Base-by-base conservation (phyloP, 2,888 invertebrate species). In the Spilosoma lubricipeda region DNA sequence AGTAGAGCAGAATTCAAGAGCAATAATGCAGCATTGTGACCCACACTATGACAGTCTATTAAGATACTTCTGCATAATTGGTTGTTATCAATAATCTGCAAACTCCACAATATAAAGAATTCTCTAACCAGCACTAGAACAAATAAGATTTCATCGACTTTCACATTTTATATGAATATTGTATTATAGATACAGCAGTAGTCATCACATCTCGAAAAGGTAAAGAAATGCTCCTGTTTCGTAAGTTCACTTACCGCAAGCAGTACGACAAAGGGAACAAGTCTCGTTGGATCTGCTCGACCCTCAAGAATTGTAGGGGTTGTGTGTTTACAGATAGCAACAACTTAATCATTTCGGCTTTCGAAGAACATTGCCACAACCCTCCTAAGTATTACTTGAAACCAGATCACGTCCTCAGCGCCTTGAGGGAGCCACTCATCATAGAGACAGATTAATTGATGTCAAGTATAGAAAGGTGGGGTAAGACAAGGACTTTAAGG, bases 321-420 rank as follows among this genome's bases (percentile, higher is more conserved):
- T 89, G 86, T 73, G 91, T 95, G 8, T 94, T 93, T 78, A 95
- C 95, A 0, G 90, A 93, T 66, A 77, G 72, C 13, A 85, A 88
- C 33, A 93, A 94, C 77, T 83, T 77, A 65, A 92, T 95, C 71
- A 90, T 89, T 3, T 90, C 93, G 2, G 87, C 88, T 0, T 90
- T 82, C 67, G 92, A 93, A 67, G 90, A 92, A 2, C 95, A 95
- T 72, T 86, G 85, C 15, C 95, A 95, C 76, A 86, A 90, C 36
- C 95, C 95, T 0, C 95, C 95, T 0, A 94, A 95, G 77, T 95
- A 95, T 79, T 95, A 95, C 67, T 79, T 90, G 0, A 93, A 95
- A 70, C 93, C 93, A 3, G 89, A 92, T 66, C 87, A 95, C 78
- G 88, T 95, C 1, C 71, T 93, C 2, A 86, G 87, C 0, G 95